These are phyloP conservation scores for Myzus persicae DNA, from an alignment of 1,140 invertebrate genomes.

Conservation along the genomic window DNA sequence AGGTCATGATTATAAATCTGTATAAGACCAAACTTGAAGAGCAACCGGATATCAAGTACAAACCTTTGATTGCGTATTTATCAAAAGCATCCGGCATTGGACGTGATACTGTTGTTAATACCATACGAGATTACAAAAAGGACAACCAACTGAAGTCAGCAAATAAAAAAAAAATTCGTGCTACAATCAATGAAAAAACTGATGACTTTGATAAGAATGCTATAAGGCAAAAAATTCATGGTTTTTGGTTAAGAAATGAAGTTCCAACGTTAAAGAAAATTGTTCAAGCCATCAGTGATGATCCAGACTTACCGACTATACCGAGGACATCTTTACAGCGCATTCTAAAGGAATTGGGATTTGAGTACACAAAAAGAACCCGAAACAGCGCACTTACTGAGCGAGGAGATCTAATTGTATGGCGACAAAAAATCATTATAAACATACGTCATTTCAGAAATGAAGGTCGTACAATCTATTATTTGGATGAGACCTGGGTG, in stretches of 20 bases:
- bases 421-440: not conserved
- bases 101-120: too few species aligned
- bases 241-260: slow-evolving; percentile 23
- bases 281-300: not conserved
- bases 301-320: not conserved
- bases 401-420: not conserved
- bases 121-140: too few species aligned
- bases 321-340: not conserved
- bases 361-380: not conserved
- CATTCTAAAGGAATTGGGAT: not conserved
- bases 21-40: too few species aligned
- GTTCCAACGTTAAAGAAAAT: slow-evolving; percentile 22
- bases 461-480: slow-evolving; percentile 3
- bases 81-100: too few species aligned
- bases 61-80: too few species aligned
- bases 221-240: slow-evolving; percentile 31
- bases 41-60: too few species aligned
- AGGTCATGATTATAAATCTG: too few species aligned
- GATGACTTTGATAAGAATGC: not conserved
- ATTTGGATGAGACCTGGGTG: slow-evolving; percentile 54
- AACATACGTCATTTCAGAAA: not conserved
- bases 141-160: too few species aligned
- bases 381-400: slow-evolving; percentile 15
- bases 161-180: too few species aligned
- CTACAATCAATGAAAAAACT: too few species aligned